Evolutionary conservation across 2,888 invertebrate genomes (phyloP), one percentile per base, ranked within the genome.

Genomic region (Phaonia tiefii): DNA sequence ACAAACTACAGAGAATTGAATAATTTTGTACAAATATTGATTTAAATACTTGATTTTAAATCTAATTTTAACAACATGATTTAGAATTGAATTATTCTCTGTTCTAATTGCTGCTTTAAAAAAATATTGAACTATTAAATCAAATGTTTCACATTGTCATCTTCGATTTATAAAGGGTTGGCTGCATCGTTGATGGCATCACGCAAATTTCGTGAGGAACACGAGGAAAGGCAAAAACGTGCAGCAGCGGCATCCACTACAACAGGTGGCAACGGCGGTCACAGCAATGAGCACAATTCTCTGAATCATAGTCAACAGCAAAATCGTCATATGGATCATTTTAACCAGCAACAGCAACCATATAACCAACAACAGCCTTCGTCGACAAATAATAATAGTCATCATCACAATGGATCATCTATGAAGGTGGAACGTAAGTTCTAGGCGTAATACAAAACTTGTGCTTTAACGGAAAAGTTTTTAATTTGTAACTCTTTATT

Each of bases 161-260:
- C n/a, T n/a, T n/a, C 10, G 13, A 22, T 51, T 11, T 65, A 22
- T 71, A n/a, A n/a, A 93, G 96, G 97, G 78, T 90, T 97, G 79
- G 96, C 97, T 25, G 96, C 96, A 67, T 96, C 96, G 73, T 91
- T 96, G 83, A 92, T 96, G 72, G 93, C 93, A 58, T 92, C 92
- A 85, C 93, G 92, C 91, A 93, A 93, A 87, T 93, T 92, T 73
- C 93, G 92, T 81, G 91, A 90, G 86, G 92, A 92, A 86, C 89
- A 88, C 72, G 91, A 90, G 82, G 90, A 90, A 78, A 87, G 90
- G n/a, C 90, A 90, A 81, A 86, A 89, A 26, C 86, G 90, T 1
- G 88, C 89, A 0, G 90, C 89, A 15, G 86, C 88, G 20, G 86
- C 88, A 3, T 85, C 87, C 1, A 83, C 85, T 2, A 51, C 84